A percentile compares a stretch with the other conserved stretches of the same genome.
These are phyloP conservation scores for Periophthalmus magnuspinnatus DNA, from an alignment of 2,797 vertebrate species.

Conservation along the genomic window DNA sequence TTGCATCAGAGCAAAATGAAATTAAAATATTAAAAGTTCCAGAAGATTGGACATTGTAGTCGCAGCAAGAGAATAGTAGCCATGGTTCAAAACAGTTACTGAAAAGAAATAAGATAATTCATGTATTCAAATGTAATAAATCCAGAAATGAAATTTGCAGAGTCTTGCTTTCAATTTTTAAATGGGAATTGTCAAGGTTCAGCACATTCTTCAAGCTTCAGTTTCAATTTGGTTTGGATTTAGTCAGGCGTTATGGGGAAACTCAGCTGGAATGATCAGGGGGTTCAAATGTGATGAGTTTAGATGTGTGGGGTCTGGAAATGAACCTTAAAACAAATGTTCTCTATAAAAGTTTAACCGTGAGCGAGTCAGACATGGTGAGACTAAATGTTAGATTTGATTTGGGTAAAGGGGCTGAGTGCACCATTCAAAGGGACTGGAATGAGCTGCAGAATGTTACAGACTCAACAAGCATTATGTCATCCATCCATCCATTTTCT, in stretches of 20 bases:
- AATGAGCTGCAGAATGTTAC: not conserved
- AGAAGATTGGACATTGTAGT: too few relatives aligned
- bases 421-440: constrained; percentile 1
- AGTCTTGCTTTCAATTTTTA: too few relatives aligned
- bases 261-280: not conserved
- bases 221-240: not conserved
- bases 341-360: constrained; percentile 7
- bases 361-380: not conserved
- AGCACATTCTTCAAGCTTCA: not conserved
- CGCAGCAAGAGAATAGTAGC: constrained; percentile 10
- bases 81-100: constrained; percentile 34
- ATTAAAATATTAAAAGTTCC: constrained; percentile 36
- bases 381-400: not conserved
- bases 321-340: not conserved
- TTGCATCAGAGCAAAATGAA: constrained; percentile 27
- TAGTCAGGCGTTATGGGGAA: not conserved
- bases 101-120: constrained; percentile 30
- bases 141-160: too few relatives aligned
- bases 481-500: too few relatives aligned
- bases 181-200: not conserved
- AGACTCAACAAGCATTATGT: not conserved
- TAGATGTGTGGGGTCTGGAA: not conserved
- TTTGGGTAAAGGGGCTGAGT: not conserved
- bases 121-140: too few relatives aligned
- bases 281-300: not conserved